phyloP scores from a whole-genome alignment of 2,888 invertebrate genomes.

The Oscheius sp. region DNA sequence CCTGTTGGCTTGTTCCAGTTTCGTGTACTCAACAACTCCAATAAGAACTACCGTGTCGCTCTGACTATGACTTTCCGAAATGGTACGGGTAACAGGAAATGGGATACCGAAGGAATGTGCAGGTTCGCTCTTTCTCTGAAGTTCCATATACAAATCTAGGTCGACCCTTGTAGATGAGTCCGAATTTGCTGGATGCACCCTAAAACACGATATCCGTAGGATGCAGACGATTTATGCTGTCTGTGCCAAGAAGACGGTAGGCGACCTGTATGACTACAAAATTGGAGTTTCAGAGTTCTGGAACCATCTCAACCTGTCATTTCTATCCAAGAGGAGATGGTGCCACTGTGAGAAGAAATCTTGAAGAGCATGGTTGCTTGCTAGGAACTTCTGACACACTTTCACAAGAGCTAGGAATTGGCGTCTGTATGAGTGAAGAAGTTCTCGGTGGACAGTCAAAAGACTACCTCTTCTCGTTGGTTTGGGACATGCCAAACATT shows the following conservation, averaged over 20 bases:
- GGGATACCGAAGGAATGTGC: slow-evolving; percentile 54
- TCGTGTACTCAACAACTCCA: slow-evolving; percentile 82
- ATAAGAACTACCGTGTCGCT: slow-evolving; percentile 79
- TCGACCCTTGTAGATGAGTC: slow-evolving; percentile 3
- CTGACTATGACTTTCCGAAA: slow-evolving; percentile 91
- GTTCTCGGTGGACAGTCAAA: slow-evolving; percentile 21
- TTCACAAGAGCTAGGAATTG: slow-evolving; percentile 55
- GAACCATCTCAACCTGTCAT: slow-evolving; percentile 41
- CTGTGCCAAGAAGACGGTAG: slow-evolving; percentile 43
- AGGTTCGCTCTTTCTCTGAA: slow-evolving; percentile 35
- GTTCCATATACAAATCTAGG: slow-evolving; percentile 3
- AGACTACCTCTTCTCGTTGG: slow-evolving; percentile 75
- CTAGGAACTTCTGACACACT: slow-evolving; percentile 1
- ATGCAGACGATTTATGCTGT: slow-evolving; percentile 76
- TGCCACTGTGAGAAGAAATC: slow-evolving; percentile 38
- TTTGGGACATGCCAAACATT: slow-evolving; percentile 88
- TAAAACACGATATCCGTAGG: slow-evolving; percentile 75
- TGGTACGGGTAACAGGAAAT: slow-evolving; percentile 80
- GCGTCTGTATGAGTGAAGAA: slow-evolving; percentile 37
- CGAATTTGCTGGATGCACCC: slow-evolving; percentile 44
- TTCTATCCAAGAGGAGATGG: slow-evolving; percentile 58
- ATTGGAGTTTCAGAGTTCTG: background rate
- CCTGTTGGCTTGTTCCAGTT: slow-evolving; percentile 90
- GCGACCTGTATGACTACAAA: background rate
- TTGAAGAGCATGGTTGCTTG: slow-evolving; percentile 45